These are phyloP conservation scores for Sycobia sp. DNA, from an alignment of 1,140 invertebrate species.

Conservation along the genomic window DNA sequence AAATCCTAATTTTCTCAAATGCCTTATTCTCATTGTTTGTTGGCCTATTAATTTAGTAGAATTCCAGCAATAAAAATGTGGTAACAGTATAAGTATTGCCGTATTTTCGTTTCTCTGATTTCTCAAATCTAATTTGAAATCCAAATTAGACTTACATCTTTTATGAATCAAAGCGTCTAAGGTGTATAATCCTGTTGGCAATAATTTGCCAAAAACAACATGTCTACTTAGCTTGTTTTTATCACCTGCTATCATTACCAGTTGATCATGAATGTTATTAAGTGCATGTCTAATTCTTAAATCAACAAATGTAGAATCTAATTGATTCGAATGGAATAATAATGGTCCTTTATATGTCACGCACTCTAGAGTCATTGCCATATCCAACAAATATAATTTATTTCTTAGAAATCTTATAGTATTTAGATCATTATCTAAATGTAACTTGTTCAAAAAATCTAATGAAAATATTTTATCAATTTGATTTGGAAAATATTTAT, in stretches of 20 bases:
- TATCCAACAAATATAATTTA: slow-evolving; percentile 69
- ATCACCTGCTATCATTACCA: slow-evolving; percentile 58
- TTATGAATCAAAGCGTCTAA: slow-evolving; percentile 63
- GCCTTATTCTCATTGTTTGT: slow-evolving; percentile 68
- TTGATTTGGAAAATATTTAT: slow-evolving; percentile 70
- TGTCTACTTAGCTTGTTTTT: slow-evolving; percentile 58
- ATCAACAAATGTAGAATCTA: slow-evolving; percentile 53
- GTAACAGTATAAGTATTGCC: slow-evolving; percentile 69
- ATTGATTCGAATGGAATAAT: slow-evolving; percentile 53
- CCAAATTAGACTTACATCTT: background rate
- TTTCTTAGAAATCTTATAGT: slow-evolving; percentile 48
- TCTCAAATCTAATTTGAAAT: background rate
- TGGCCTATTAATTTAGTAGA: slow-evolving; percentile 65
- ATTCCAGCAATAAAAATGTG: slow-evolving; percentile 69
- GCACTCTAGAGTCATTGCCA: slow-evolving; percentile 70
- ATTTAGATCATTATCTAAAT: slow-evolving; percentile 49
- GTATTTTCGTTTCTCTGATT: slow-evolving; percentile 56
- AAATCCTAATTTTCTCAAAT: slow-evolving; percentile 68
- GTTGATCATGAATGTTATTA: slow-evolving; percentile 57
- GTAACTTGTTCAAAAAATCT: slow-evolving; percentile 68
- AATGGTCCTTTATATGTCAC: slow-evolving; percentile 66
- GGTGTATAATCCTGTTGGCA: slow-evolving; percentile 66
- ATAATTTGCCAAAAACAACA: slow-evolving; percentile 63
- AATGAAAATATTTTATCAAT: slow-evolving; percentile 67
- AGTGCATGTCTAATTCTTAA: slow-evolving; percentile 62